A percentile compares a stretch with the other conserved stretches of the same genome.
phyloP scores from a whole-genome alignment of 37 sponge, comb jelly and placozoan species.

The Beroe ovata region DNA sequence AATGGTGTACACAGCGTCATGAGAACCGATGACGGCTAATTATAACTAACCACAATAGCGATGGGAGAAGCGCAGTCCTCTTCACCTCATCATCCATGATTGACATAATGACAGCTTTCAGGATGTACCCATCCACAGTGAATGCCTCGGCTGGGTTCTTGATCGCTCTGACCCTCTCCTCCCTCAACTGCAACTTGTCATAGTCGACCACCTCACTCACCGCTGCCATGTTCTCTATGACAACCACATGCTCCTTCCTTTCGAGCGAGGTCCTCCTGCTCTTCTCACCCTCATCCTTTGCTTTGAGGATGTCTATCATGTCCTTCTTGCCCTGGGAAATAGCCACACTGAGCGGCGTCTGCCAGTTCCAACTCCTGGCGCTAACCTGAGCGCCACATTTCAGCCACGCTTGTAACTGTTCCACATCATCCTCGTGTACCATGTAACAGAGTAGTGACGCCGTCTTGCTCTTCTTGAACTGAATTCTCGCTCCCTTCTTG shows the following conservation, averaged over 20 bases:
- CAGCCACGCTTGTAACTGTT: constrained; percentile 8
- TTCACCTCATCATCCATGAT: background rate
- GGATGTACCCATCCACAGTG: background rate
- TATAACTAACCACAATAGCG: background rate
- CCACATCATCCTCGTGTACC: constrained; percentile 22
- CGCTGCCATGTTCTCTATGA: background rate
- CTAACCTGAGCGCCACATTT: constrained; percentile 22
- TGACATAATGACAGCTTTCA: background rate
- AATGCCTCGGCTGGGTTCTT: background rate
- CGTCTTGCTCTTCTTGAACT: constrained; percentile 41
- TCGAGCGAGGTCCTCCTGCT: background rate
- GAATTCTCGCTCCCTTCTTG: constrained; percentile 39
- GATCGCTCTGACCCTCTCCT: background rate
- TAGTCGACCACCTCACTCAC: background rate
- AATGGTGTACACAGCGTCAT: no score
- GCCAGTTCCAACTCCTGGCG: background rate
- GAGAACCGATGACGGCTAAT: no score
- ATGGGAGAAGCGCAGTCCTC: background rate
- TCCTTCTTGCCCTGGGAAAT: background rate
- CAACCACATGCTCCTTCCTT: background rate
- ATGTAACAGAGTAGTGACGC: constrained; percentile 48
- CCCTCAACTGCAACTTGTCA: background rate
- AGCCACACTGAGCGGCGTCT: constrained; percentile 35
- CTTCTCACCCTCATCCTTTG: background rate
- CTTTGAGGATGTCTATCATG: constrained; percentile 11